Percentiles rank a stretch among this genome's conserved stretches.
Evolutionary conservation across 2,113 vertebrate species (phyloP).

Genomic region (Trematocara stigmaticum): DNA sequence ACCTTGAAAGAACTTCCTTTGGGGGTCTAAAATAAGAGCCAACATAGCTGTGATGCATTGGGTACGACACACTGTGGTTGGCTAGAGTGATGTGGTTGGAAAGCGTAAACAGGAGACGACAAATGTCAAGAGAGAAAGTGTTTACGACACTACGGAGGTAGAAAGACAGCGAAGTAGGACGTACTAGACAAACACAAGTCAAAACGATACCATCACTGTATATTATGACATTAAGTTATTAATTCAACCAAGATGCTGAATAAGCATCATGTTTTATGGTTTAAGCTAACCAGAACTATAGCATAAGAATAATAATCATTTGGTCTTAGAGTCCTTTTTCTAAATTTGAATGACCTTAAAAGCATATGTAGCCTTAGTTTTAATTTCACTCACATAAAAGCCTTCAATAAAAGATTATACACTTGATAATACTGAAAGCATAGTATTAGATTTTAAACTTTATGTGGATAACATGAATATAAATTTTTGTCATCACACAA

Average conservation of each 20-base stretch:
- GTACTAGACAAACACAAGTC: background rate
- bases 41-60: slow-evolving; percentile 4
- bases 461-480: background rate
- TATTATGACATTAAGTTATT: background rate
- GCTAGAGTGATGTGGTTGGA: slow-evolving; percentile 23
- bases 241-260: background rate
- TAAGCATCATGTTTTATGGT: background rate
- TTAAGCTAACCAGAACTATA: background rate
- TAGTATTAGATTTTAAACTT: background rate
- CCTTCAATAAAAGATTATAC: background rate
- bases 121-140: background rate
- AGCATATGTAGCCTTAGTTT: background rate
- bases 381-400: background rate
- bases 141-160: background rate
- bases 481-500: background rate
- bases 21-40: background rate
- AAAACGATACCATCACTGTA: background rate
- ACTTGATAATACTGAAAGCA: background rate
- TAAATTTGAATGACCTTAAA: background rate
- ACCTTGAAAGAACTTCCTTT: slow-evolving; percentile 7
- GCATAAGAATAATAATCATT: background rate
- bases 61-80: background rate
- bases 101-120: background rate
- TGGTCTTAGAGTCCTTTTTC: background rate
- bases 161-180: background rate